Conservation (phyloP, 2,113 vertebrate species). For the Callopanchax toddi region DNA sequence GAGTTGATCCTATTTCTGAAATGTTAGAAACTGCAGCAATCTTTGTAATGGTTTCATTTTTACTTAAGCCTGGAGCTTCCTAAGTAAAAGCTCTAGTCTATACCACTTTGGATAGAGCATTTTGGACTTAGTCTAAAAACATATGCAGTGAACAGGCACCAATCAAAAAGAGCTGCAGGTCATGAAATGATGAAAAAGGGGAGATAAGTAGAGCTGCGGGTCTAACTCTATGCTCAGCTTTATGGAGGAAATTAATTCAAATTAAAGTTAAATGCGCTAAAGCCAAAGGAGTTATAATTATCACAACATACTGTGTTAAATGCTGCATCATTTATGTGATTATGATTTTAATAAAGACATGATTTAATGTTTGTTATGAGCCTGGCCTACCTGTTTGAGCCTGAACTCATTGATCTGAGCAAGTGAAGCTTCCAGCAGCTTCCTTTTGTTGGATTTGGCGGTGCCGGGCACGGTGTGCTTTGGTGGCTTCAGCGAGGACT, state of each 20-base stretch:
- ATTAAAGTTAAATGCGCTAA: conserved; percentile 11
- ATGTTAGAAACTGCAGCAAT: neutral
- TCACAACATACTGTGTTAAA: conserved; percentile 1
- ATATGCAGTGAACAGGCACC: neutral
- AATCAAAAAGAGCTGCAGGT: neutral
- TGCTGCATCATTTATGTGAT: neutral
- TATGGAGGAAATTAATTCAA: conserved; percentile 19
- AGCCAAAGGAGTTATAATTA: conserved; percentile 3
- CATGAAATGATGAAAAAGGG: conserved; percentile 5
- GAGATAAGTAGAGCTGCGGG: conserved; percentile 12
- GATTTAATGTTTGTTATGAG: conserved; percentile 11
- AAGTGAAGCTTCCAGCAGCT: conserved; percentile 90
- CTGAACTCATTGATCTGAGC: conserved; percentile 89
- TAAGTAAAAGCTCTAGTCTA: too few species aligned
- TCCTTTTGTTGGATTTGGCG: conserved; percentile 89
- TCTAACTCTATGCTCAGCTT: conserved; percentile 18
- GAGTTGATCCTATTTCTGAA: too few species aligned
- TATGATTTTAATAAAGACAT: neutral
- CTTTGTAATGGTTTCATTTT: neutral
- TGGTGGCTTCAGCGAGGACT: conserved; percentile 55
- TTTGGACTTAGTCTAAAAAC: neutral
- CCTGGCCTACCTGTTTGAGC: conserved; percentile 87
- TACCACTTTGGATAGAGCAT: too few species aligned
- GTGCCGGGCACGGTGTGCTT: conserved; percentile 72
- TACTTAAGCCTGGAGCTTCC: too few species aligned